Conservation (phyloP, 2,113 vertebrate species). For the Odocoileus virginianus region DNA sequence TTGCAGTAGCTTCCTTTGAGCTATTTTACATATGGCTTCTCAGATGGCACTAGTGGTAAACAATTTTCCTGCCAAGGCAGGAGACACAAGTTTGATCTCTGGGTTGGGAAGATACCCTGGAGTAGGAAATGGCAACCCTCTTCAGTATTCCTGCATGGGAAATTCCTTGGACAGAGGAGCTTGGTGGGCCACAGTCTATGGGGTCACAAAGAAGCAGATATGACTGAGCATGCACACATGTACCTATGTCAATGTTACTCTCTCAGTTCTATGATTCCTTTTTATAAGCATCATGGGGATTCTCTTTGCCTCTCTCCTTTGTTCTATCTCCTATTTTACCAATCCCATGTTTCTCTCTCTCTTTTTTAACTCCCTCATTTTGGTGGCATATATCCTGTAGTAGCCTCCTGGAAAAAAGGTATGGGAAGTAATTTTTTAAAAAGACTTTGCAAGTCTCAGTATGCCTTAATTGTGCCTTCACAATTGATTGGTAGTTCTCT, state of each 20-base stretch:
- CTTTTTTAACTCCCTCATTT: neutral
- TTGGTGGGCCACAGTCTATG: neutral
- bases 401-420: neutral
- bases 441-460: neutral
- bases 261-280: neutral
- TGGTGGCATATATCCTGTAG: neutral
- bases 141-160: neutral
- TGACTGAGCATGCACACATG: neutral
- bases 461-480: neutral
- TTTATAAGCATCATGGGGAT: neutral
- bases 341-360: neutral
- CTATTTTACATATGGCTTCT: no score
- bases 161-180: neutral
- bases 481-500: neutral
- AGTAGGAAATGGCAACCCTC: no score
- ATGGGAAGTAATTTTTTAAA: neutral
- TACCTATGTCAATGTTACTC: neutral
- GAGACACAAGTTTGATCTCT: no score
- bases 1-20: no score
- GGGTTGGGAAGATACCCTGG: no score
- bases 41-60: no score
- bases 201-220: neutral
- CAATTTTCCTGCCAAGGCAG: no score
- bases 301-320: neutral
- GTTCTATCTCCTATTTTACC: neutral